Conservation (phyloP, 2,888 invertebrate species). For the Penaeus monodon region DNA sequence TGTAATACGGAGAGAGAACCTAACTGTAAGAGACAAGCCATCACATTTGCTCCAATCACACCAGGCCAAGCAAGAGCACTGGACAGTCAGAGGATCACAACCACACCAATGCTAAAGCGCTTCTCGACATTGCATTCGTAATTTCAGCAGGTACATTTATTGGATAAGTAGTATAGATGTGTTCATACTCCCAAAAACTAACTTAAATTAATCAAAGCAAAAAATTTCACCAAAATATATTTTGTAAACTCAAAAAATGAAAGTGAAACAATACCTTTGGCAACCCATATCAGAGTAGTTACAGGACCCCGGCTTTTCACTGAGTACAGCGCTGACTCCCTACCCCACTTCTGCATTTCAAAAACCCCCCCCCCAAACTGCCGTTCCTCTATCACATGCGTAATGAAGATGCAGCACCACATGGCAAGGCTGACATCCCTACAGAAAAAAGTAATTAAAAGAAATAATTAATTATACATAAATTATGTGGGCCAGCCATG, state of each 20-base stretch:
- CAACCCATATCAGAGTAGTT: constrained; percentile 71
- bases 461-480: not conserved
- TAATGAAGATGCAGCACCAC: constrained; percentile 83
- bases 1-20: constrained; percentile 67
- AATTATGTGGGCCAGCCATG: not conserved
- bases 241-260: constrained; percentile 8
- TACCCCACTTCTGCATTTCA: constrained; percentile 85
- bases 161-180: not conserved
- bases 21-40: constrained; percentile 83
- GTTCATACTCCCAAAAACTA: not conserved
- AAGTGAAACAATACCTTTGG: constrained; percentile 48
- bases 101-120: constrained; percentile 91
- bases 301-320: constrained; percentile 93
- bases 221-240: not conserved
- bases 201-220: not conserved
- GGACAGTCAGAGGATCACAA: constrained; percentile 89
- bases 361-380: too few relatives aligned
- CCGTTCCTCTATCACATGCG: constrained; percentile 89
- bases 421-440: constrained; percentile 90
- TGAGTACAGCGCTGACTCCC: constrained; percentile 87
- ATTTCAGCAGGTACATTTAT: not conserved
- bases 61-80: constrained; percentile 94
- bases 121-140: constrained; percentile 89
- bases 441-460: not conserved
- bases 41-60: constrained; percentile 94